Conservation (phyloP, 30 jellyfish, hydroid and myxozoan species). For the Turritopsis rubra region DNA sequence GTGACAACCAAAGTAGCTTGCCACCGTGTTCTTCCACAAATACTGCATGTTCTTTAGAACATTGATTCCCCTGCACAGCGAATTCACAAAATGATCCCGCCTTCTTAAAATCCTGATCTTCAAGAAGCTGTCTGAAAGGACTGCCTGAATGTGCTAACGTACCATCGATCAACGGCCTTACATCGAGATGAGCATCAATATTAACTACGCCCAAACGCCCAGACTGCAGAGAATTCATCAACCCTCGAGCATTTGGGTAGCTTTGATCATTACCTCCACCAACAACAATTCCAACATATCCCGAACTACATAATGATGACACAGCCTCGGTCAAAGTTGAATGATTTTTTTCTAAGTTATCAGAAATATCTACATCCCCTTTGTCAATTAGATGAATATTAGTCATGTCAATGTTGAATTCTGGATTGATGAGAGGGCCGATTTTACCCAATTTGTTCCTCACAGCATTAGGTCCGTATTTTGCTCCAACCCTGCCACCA, state of each 20-base stretch:
- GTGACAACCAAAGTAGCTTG: slow-evolving; percentile 8
- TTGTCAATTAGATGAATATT: slow-evolving; percentile 6
- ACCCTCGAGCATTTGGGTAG: slow-evolving; percentile 29
- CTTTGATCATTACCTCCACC: slow-evolving; percentile 50
- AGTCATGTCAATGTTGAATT: slow-evolving; percentile 17
- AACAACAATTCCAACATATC: slow-evolving; percentile 7
- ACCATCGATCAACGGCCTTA: slow-evolving; percentile 28
- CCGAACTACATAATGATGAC: background rate
- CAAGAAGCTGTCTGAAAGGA: slow-evolving; percentile 30
- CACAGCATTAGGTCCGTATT: slow-evolving; percentile 22
- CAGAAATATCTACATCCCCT: slow-evolving; percentile 16
- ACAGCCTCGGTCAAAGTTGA: slow-evolving; percentile 9
- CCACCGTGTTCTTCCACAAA: slow-evolving; percentile 18
- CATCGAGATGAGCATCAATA: slow-evolving; percentile 37
- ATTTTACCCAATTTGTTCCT: background rate
- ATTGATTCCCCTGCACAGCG: slow-evolving; percentile 34
- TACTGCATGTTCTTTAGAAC: slow-evolving; percentile 34
- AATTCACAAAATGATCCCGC: slow-evolving; percentile 26
- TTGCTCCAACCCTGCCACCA: slow-evolving; percentile 32
- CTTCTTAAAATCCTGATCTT: slow-evolving; percentile 15
- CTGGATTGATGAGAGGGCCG: slow-evolving; percentile 34
- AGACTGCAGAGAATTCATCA: slow-evolving; percentile 20
- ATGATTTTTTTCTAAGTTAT: slow-evolving; percentile 22
- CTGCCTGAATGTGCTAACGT: slow-evolving; percentile 29
- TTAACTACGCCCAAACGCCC: slow-evolving; percentile 33